These are phyloP conservation scores for Pongo abelii DNA, from an alignment of 2,113 vertebrate genomes.

Conservation along the genomic window DNA sequence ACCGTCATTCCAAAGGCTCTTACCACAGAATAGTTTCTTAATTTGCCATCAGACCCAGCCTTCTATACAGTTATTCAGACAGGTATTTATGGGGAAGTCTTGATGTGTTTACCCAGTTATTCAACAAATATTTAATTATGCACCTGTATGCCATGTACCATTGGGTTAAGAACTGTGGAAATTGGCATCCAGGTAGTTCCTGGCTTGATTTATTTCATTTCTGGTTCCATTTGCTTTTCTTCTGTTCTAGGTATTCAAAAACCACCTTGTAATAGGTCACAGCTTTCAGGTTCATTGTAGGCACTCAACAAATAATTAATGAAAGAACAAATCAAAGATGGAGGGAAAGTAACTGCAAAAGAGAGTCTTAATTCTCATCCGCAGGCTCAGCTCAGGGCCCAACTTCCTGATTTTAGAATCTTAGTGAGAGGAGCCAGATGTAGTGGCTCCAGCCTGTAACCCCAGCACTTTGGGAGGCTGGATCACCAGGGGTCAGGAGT, in stretches of 20 bases:
- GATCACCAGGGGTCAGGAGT: too few relatives aligned
- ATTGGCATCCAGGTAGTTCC: not conserved
- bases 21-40: not conserved
- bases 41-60: not conserved
- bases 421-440: not conserved
- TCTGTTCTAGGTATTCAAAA: not conserved
- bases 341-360: not conserved
- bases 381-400: not conserved
- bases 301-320: not conserved
- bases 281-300: not conserved
- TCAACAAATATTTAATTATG: not conserved
- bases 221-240: not conserved
- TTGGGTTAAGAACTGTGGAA: not conserved
- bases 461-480: too few relatives aligned
- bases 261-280: not conserved
- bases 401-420: not conserved
- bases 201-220: not conserved
- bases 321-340: not conserved
- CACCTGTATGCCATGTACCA: not conserved
- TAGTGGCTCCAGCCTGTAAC: too few relatives aligned
- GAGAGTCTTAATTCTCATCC: not conserved
- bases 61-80: not conserved
- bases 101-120: not conserved
- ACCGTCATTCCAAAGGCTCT: not conserved
- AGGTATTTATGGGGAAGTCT: not conserved